phyloP scores from a whole-genome alignment of 1,140 invertebrate species.

The Pseudomyrmex dendroicus region DNA sequence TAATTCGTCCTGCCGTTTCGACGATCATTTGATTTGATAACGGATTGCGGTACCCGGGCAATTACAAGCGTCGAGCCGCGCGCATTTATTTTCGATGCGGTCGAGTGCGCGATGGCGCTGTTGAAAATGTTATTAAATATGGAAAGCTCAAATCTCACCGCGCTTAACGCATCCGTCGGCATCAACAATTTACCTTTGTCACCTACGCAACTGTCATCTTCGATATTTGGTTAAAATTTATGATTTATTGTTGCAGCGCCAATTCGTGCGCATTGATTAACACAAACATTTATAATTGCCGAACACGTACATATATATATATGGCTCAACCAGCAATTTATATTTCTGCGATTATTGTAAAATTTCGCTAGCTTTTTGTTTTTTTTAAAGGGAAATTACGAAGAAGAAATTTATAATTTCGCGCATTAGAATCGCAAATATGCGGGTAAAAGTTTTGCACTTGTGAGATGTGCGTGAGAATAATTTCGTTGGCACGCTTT shows the following conservation, averaged over 20 bases:
- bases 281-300: too few relatives aligned
- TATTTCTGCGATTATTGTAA: too few relatives aligned
- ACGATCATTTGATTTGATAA: constrained; percentile 52
- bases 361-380: background rate
- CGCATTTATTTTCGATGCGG: constrained; percentile 40
- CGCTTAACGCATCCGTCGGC: background rate
- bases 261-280: too few relatives aligned
- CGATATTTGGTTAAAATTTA: background rate
- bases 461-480: background rate
- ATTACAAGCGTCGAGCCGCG: constrained; percentile 35
- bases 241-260: too few relatives aligned
- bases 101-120: background rate
- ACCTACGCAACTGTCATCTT: background rate
- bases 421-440: background rate
- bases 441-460: background rate
- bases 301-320: too few relatives aligned
- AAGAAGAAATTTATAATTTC: constrained; percentile 21
- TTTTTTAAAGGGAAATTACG: background rate
- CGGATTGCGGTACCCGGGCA: constrained; percentile 34
- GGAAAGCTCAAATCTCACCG: constrained; percentile 29
- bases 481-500: constrained; percentile 41
- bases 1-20: constrained; percentile 46
- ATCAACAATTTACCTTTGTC: constrained; percentile 40
- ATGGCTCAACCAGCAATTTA: too few relatives aligned
- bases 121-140: constrained; percentile 54